Base-by-base conservation (phyloP, 2,797 vertebrate species). In the Myripristis murdjan region DNA sequence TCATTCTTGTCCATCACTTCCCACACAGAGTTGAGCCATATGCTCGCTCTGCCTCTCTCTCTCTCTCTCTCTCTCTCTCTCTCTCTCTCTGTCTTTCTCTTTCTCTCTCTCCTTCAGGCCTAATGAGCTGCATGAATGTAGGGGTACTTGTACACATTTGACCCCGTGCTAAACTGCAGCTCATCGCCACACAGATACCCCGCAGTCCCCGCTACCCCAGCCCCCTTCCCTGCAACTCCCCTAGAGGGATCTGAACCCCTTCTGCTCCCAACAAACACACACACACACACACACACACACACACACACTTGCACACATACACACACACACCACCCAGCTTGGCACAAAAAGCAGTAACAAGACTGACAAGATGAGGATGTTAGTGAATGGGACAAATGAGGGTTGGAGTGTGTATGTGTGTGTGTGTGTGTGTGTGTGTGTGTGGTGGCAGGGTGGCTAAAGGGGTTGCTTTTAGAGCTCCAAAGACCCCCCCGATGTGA, bases 21-120 rank as follows among this genome's bases (percentile, higher is more conserved):
- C 90, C 85, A 92, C 93, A 89, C 93, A 85, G 75, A 85, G 82
- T 80, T 56, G 22, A 79, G 82, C 93, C 93, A 95, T 94, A 94
- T 95, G 94, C 85, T 93, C 69, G 64, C 67, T 77, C 76, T 41
- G 61, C 72, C 64, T 49, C 35, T 8, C n/a, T 14, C 33, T 22
- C 55, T 58, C 51, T 10, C 49, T 79, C 35, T 59, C 52, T 54
- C 52, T 55, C 44, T 41, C 53, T 56, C 22, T 16, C 56, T 57
- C 67, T 28, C 16, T 48, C 69, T 18, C 63, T 49, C 70, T 33
- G 71, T 23, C 64, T 26, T 64, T 56, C 22, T 2, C 43, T 20
- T 41, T 0, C 35, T 12, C 56, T 49, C 49, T 61, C 68, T 63
- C 41, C 35, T 16, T 68, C 39, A 24, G 54, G 70, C 61, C 76